Evolutionary conservation across 2,113 vertebrate species (phyloP).

Genomic region (Pseudorasbora parva): DNA sequence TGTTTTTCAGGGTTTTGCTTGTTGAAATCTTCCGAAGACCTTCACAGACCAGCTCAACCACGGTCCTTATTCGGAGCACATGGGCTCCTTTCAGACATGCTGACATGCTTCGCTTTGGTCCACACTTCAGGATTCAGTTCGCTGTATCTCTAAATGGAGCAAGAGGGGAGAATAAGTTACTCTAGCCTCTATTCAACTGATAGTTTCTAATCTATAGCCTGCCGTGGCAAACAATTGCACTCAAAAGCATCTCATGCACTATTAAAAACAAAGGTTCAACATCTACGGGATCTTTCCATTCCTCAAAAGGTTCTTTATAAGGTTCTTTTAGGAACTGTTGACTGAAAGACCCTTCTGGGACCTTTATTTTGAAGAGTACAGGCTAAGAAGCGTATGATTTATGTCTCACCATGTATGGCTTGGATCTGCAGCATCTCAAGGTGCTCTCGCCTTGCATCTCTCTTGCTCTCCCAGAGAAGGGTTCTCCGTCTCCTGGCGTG

Average conservation of each 20-base stretch:
- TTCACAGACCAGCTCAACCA: slow-evolving; percentile 47
- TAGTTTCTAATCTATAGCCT: too few relatives aligned
- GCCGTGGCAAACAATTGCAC: neutral
- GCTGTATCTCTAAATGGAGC: slow-evolving; percentile 36
- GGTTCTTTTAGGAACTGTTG: too few relatives aligned
- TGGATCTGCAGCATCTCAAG: slow-evolving; percentile 66
- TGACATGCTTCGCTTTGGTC: slow-evolving; percentile 68
- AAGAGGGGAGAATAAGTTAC: slow-evolving; percentile 4
- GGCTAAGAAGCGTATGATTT: neutral
- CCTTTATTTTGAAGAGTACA: neutral
- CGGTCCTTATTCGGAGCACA: slow-evolving; percentile 57
- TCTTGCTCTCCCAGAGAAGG: slow-evolving; percentile 78
- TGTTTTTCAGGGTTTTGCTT: slow-evolving; percentile 48
- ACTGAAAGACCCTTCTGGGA: neutral
- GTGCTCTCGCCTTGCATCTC: slow-evolving; percentile 77
- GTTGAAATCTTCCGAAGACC: slow-evolving; percentile 53
- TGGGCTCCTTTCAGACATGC: slow-evolving; percentile 75
- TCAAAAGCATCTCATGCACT: too few relatives aligned
- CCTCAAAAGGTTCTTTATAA: too few relatives aligned
- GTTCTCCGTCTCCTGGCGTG: slow-evolving; percentile 83
- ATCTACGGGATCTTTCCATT: too few relatives aligned
- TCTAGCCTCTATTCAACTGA: neutral
- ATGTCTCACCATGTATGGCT: slow-evolving; percentile 69
- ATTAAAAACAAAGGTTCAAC: neutral
- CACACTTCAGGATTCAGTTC: slow-evolving; percentile 66